Evolutionary conservation across 2,797 vertebrate species (phyloP).

Genomic region (Monodelphis domestica): DNA sequence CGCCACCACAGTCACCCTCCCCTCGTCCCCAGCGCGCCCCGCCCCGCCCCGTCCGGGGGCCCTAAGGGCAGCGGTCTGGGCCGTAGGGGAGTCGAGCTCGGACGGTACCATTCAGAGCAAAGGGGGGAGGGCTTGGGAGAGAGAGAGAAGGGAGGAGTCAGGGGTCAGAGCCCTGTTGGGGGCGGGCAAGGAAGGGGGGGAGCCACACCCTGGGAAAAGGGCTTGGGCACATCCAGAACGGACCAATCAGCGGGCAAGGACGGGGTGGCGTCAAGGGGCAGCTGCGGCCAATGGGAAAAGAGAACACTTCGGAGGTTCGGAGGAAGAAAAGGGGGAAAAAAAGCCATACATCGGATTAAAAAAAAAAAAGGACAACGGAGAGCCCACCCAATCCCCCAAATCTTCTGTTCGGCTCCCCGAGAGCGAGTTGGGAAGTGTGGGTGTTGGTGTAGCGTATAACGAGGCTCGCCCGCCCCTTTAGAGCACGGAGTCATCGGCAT

Average conservation of each 20-base stretch:
- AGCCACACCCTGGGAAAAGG: slow-evolving; percentile 81
- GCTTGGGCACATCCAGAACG: slow-evolving; percentile 76
- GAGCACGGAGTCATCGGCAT: slow-evolving; percentile 58
- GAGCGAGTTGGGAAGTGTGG: slow-evolving; percentile 67
- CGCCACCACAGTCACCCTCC: slow-evolving; percentile 70
- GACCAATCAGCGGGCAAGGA: slow-evolving; percentile 77
- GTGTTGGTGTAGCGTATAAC: slow-evolving; percentile 62
- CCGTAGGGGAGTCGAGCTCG: slow-evolving; percentile 70
- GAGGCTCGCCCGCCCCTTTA: slow-evolving; percentile 23
- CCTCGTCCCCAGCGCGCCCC: slow-evolving; percentile 73
- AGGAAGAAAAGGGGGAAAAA: slow-evolving; percentile 77
- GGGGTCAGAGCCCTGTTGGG: slow-evolving; percentile 76
- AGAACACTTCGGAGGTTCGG: slow-evolving; percentile 81
- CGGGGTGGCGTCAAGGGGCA: slow-evolving; percentile 79
- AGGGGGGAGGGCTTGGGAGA: slow-evolving; percentile 67
- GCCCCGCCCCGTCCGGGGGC: slow-evolving; percentile 81
- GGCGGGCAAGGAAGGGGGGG: slow-evolving; percentile 60
- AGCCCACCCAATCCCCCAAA: slow-evolving; percentile 38
- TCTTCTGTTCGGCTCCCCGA: no score
- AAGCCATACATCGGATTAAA: background rate
- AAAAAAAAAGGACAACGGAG: background rate
- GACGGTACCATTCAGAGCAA: slow-evolving; percentile 76
- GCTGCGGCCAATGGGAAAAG: slow-evolving; percentile 76
- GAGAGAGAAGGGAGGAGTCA: slow-evolving; percentile 69
- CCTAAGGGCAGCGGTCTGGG: slow-evolving; percentile 75